phyloP scores from a whole-genome alignment of 2,888 invertebrate species.

The Acleris literana region DNA sequence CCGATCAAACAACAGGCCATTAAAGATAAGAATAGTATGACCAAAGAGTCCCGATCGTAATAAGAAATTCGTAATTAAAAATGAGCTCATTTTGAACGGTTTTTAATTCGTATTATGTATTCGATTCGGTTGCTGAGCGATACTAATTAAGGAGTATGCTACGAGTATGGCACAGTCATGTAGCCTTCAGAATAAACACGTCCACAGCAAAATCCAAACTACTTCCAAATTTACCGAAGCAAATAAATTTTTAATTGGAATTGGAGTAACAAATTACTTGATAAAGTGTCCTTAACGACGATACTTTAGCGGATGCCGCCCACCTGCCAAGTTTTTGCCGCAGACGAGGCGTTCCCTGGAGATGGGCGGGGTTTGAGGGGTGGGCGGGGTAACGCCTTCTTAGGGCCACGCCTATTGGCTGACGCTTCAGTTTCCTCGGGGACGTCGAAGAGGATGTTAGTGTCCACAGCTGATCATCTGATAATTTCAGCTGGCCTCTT shows the following conservation, averaged over 20 bases:
- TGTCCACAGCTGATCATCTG: slow-evolving; percentile 43
- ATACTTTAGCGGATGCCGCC: slow-evolving; percentile 73
- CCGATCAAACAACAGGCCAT: no score
- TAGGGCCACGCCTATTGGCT: slow-evolving; percentile 71
- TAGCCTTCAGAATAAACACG: slow-evolving; percentile 13
- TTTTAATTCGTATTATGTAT: no score
- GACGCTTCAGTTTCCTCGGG: slow-evolving; percentile 71
- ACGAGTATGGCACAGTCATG: background rate
- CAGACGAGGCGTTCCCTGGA: slow-evolving; percentile 55
- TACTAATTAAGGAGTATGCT: no score
- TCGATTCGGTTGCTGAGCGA: no score
- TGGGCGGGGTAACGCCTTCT: slow-evolving; percentile 60
- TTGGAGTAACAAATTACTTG: slow-evolving; percentile 81
- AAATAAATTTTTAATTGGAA: slow-evolving; percentile 72
- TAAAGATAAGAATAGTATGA: no score
- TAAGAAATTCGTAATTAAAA: no score
- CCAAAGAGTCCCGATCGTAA: no score
- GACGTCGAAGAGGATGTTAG: slow-evolving; percentile 67
- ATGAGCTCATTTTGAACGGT: no score
- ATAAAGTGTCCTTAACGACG: slow-evolving; percentile 79
- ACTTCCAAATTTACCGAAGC: slow-evolving; percentile 36
- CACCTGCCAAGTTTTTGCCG: slow-evolving; percentile 75
- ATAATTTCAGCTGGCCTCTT: slow-evolving; percentile 10
- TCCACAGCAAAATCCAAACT: slow-evolving; percentile 32
- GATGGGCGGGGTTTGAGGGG: slow-evolving; percentile 57